Evolutionary conservation across 2,797 vertebrate species (phyloP).

Genomic region (Echeneis naucrates): DNA sequence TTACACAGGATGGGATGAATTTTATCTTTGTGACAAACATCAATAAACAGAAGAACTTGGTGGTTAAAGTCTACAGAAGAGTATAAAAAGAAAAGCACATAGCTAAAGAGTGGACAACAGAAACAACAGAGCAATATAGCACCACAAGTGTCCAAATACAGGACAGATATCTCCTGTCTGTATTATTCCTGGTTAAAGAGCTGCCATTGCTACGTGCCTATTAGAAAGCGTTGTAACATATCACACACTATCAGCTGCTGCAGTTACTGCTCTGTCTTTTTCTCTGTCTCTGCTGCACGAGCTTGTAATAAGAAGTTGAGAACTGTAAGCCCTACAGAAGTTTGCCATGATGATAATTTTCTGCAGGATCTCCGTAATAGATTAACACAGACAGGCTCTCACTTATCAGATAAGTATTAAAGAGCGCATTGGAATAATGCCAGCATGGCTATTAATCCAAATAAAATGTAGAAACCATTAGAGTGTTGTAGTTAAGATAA

Average conservation of each 20-base stretch:
- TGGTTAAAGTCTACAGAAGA: background rate
- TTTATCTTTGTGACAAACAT: background rate
- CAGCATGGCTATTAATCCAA: slow-evolving; percentile 36
- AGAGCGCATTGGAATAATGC: slow-evolving; percentile 2
- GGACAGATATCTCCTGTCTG: slow-evolving; percentile 16
- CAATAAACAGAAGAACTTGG: background rate
- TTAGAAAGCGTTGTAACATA: slow-evolving; percentile 61
- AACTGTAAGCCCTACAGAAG: background rate
- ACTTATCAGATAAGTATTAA: background rate
- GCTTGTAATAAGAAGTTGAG: background rate
- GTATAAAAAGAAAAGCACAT: background rate
- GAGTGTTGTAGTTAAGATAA: background rate
- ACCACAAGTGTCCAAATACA: slow-evolving; percentile 14
- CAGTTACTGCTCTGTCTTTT: background rate
- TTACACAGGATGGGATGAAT: background rate
- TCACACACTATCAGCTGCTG: slow-evolving; percentile 43
- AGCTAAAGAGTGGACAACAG: background rate
- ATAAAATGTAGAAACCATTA: slow-evolving; percentile 27
- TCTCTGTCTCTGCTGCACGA: background rate
- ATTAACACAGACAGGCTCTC: background rate
- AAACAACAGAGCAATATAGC: background rate
- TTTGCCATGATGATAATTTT: background rate
- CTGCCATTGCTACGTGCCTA: slow-evolving; percentile 57
- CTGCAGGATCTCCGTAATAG: background rate
- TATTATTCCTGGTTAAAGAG: slow-evolving; percentile 30